Evolutionary conservation across 2,113 vertebrate species (phyloP), one percentile per base, ranked within the genome.

Genomic region (Seriola dumerili): DNA sequence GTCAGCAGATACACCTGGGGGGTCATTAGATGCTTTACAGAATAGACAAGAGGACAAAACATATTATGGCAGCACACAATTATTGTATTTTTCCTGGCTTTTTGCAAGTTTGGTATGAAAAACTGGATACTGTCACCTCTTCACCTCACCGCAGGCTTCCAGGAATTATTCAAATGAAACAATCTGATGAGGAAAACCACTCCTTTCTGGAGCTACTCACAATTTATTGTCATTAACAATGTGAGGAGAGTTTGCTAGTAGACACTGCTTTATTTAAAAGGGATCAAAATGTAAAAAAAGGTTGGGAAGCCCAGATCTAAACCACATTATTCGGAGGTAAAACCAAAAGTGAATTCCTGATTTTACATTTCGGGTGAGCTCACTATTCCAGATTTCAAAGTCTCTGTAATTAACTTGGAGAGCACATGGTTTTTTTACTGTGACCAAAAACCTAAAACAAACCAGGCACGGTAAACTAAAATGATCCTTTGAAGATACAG

Each of bases 151-250:
- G 21, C n/a, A 50, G 42, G 40, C 19, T 23, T 40, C 19, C 14
- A 0, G 29, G 69, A 62, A 40, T 21, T 0, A 71, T 40, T 34
- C 8, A 69, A 32, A 17, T 62, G 44, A 70, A 62, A 54, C 32
- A 38, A 57, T 34, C 40, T 4, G 23, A 72, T 38, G 58, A 2
- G 38, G 16, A 29, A 44, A 32, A 72, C 19, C 17, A 46, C 10
- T 17, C 13, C 11, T 23, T 9, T 23, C 46, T 13, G 14, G 14
- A 75, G 25, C 17, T 36, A 11, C 11, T 34, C 16, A 9, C 12
- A 57, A 54, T 32, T 75, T 75, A 16, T 44, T 69, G 40, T 36
- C 57, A 54, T 62, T 63, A 16, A 46, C 61, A 32, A 25, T 46
- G 40, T 55, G 19, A 57, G 4, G 0, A 68, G 5, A 8, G 19